phyloP scores from a whole-genome alignment of 1,140 invertebrate species.

The Ericerus pela region DNA sequence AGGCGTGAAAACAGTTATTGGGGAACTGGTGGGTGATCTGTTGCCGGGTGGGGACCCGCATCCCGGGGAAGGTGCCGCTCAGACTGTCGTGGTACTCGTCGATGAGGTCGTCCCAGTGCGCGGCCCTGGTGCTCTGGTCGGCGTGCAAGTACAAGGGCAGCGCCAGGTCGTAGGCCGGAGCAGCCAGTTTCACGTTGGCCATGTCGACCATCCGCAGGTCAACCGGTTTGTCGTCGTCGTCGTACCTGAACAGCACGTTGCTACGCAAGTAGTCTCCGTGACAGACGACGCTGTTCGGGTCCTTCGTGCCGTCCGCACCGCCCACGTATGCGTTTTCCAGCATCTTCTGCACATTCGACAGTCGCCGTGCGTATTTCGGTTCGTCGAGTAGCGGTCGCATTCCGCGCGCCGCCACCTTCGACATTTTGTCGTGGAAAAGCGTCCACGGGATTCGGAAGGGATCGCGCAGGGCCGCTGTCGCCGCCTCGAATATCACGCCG shows the following conservation, averaged over 20 bases:
- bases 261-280: conserved; percentile 41
- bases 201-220: conserved; percentile 32
- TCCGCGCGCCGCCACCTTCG: not conserved
- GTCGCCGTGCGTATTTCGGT: not conserved
- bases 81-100: conserved; percentile 25
- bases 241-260: conserved; percentile 36
- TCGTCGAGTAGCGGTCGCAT: not conserved
- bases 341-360: not conserved
- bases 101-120: conserved; percentile 25
- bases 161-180: conserved; percentile 30
- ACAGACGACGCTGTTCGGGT: conserved; percentile 32
- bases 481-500: conserved; percentile 20
- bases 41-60: no score
- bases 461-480: conserved; percentile 2
- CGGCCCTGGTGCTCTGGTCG: conserved; percentile 17
- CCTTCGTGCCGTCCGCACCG: not conserved
- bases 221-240: conserved; percentile 19
- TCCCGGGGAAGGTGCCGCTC: not conserved
- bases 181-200: conserved; percentile 25
- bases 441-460: not conserved
- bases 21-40: no score
- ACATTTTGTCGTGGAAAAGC: not conserved
- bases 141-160: conserved; percentile 31
- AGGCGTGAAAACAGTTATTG: no score
- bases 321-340: not conserved